These are phyloP conservation scores for Oceanodroma tethys DNA, from an alignment of 2,113 vertebrate species.

Conservation along the genomic window DNA sequence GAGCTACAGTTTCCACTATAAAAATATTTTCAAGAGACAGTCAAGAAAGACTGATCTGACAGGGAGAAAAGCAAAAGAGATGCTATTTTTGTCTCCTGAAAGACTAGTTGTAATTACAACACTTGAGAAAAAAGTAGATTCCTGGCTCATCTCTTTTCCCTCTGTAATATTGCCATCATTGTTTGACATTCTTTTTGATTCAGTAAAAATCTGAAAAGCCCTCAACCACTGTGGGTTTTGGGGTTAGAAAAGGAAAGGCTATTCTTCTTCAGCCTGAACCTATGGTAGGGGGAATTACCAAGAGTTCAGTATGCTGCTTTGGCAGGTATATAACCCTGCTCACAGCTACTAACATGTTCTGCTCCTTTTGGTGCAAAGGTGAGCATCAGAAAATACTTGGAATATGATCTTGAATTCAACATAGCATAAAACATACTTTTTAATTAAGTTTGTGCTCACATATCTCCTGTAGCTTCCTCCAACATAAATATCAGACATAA, in stretches of 20 bases:
- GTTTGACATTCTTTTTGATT: neutral
- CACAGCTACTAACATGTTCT: neutral
- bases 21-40: slow-evolving; percentile 8
- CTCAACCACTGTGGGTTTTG: neutral
- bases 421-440: neutral
- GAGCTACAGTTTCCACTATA: neutral
- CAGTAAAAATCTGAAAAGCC: neutral
- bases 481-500: neutral
- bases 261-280: neutral
- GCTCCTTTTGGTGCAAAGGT: neutral
- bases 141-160: neutral
- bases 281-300: neutral
- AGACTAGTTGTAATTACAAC: slow-evolving; percentile 6
- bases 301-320: neutral
- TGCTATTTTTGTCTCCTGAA: slow-evolving; percentile 14
- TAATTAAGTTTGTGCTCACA: neutral
- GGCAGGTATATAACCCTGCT: neutral
- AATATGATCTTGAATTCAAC: neutral
- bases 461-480: neutral
- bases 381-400: neutral
- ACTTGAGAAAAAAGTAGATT: neutral
- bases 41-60: neutral
- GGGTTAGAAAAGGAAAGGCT: neutral
- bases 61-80: neutral
- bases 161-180: neutral